Evolutionary conservation across 2,797 vertebrate species (phyloP), one percentile per base, ranked within the genome.

Genomic region (Protonibea diacanthus): DNA sequence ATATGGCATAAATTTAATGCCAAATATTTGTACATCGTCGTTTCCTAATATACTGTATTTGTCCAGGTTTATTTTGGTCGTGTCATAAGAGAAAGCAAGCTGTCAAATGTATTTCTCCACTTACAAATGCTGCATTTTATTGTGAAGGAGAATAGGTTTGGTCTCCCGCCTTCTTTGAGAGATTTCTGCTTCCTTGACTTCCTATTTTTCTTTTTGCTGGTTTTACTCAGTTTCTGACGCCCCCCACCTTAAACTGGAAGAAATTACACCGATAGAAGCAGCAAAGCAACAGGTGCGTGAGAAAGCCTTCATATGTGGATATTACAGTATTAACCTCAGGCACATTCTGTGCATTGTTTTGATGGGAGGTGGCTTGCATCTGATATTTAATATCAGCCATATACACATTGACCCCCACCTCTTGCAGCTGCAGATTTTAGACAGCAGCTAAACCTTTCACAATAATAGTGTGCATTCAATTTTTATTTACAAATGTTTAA

Each of bases 241-340:
- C 92, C 88, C 77, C 88, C 71, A 72, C 8, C 59, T 53, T 33
- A 1, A 44, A 42, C 1, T 33, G 0, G 6, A 14, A 29, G 57
- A 40, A 63, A 25, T 27, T 55, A 56, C 73, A 80, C 0, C 0
- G 0, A 25, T 38, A 55, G 4, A 5, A 11, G 55, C 20, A 13
- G 13, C 10, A 45, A 45, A 55, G 2, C 78, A 87, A 80, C 86
- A 86, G 73, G 80, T 86, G 71, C 38, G 0, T n/a, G 5, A 27
- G 44, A 21, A 70, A 59, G 51, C 5, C 12, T 14, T 5, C 1
- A 6, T 6, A 42, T 38, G 20, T 38, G 1, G 3, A 1, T 6
- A 13, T 48, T 59, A 27, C 59, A 21, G 6, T 4, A 23, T 5
- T 1, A 9, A 20, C 15, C 27, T 0, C 27, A 25, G 52, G 6